These are phyloP conservation scores for Episyrphus balteatus DNA, from an alignment of 1,140 invertebrate genomes.

Conservation along the genomic window DNA sequence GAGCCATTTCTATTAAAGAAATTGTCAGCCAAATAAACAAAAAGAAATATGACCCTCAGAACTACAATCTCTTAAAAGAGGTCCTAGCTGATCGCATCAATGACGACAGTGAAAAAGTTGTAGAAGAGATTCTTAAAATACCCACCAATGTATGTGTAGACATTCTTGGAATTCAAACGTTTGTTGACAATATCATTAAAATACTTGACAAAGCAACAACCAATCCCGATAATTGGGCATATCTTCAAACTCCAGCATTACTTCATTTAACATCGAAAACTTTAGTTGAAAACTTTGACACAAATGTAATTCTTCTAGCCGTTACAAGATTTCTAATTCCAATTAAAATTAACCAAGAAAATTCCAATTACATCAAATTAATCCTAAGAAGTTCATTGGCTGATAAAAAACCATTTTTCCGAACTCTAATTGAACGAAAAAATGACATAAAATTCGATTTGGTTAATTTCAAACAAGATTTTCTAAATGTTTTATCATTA, in stretches of 20 bases:
- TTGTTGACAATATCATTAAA: slow-evolving; percentile 22
- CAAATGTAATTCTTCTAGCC: slow-evolving; percentile 22
- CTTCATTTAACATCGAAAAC: slow-evolving; percentile 23
- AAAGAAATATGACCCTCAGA: slow-evolving; percentile 21
- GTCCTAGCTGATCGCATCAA: slow-evolving; percentile 45
- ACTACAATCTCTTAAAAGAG: slow-evolving; percentile 43
- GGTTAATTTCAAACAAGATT: slow-evolving; percentile 18
- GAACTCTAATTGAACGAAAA: slow-evolving; percentile 8
- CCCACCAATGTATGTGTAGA: slow-evolving; percentile 33
- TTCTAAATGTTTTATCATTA: slow-evolving; percentile 20
- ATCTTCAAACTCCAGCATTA: slow-evolving; percentile 33
- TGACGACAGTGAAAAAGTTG: slow-evolving; percentile 45
- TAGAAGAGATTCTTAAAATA: slow-evolving; percentile 40
- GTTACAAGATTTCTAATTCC: slow-evolving; percentile 29
- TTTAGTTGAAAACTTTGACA: slow-evolving; percentile 16
- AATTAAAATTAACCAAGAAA: not conserved
- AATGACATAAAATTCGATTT: slow-evolving; percentile 9
- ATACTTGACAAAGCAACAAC: slow-evolving; percentile 22
- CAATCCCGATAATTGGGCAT: slow-evolving; percentile 29
- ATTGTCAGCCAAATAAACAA: slow-evolving; percentile 39
- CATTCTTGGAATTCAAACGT: slow-evolving; percentile 27
- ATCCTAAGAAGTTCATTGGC: slow-evolving; percentile 19
- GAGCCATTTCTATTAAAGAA: slow-evolving; percentile 49
- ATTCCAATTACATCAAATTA: slow-evolving; percentile 9
- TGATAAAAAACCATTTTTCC: slow-evolving; percentile 14